These are phyloP conservation scores for Orthosia incerta DNA, from an alignment of 2,888 invertebrate genomes.

Conservation along the genomic window DNA sequence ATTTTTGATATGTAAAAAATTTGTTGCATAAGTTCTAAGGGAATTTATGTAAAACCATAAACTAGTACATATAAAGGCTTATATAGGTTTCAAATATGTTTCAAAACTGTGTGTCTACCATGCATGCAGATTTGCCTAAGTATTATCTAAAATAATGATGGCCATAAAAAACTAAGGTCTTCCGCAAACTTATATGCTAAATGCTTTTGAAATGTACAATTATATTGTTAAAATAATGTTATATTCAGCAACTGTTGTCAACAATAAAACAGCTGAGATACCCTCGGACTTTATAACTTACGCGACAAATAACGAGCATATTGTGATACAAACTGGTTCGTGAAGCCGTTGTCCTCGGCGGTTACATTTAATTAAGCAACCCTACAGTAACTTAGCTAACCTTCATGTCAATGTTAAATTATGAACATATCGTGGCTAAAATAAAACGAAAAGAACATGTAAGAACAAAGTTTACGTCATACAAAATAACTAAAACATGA, in stretches of 20 bases:
- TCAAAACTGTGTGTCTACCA: background rate
- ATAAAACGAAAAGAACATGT: background rate
- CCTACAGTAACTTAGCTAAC: conserved; percentile 23
- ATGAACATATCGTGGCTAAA: background rate
- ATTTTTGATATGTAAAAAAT: background rate
- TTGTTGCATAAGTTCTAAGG: background rate
- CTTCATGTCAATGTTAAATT: conserved; percentile 23
- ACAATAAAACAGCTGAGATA: conserved; percentile 34
- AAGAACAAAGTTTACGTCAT: background rate
- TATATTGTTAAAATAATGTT: background rate
- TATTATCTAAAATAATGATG: background rate
- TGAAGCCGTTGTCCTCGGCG: conserved; percentile 46
- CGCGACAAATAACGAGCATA: conserved; percentile 12
- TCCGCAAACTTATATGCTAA: background rate
- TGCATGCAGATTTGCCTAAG: background rate
- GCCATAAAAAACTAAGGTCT: background rate
- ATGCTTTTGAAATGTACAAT: background rate
- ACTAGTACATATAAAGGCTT: background rate
- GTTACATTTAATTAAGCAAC: conserved; percentile 35
- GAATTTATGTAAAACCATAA: too few species aligned
- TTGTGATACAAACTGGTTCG: conserved; percentile 51
- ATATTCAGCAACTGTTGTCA: background rate
- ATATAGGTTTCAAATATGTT: background rate
- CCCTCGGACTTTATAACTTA: conserved; percentile 18
- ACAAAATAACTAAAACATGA: conserved; percentile 16